Base-by-base conservation (phyloP, 2,888 invertebrate genomes). In the Spilosoma lubricipeda region DNA sequence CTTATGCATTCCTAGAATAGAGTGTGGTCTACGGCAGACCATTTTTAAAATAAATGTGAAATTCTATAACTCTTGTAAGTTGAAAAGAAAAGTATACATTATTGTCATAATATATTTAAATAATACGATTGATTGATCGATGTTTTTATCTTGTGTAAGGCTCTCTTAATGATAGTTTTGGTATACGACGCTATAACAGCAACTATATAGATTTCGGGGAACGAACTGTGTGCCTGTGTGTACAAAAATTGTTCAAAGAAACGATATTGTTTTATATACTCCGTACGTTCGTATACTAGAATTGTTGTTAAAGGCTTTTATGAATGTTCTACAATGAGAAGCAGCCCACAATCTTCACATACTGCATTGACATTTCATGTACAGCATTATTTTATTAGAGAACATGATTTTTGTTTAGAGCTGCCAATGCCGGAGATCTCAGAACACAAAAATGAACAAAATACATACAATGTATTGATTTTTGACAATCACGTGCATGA, bases 1-100 rank as follows among this genome's bases (percentile, higher is more conserved):
- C 27, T 36, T 52, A 42, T 36, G 71, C 71, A 71, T 71, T 71
- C 71, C 65, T 36, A 27, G 20, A 56, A 69, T 8, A 30, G 36
- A 36, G 48, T 45, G 68, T 18, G 30, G 27, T 59, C 59, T 30
- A 30, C 13, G 56, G 13, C 3, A n/a, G 59, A 27, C 27, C 59
- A 13, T 59, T 59, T 59, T 15, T 15, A 0, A 20, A 48, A 18
- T 63, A 30, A 63, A 63, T 63, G 63, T 63, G 7, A 63, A 63
- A 63, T 63, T 63, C 27, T 63, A 30, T 30, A 27, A 30, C 30
- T 63, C 18, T 30, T 27, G 36, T 65, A 23, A 36, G 33, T 36
- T 66, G 23, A 23, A n/a, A 66, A n/a, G 23, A 39, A 66, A 66
- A 23, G 20, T 33, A 27, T 67, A 30, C 23, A 30, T 42, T 70